Evolutionary conservation across 2,888 invertebrate genomes (phyloP).

Genomic region (Ochropacha duplaris): DNA sequence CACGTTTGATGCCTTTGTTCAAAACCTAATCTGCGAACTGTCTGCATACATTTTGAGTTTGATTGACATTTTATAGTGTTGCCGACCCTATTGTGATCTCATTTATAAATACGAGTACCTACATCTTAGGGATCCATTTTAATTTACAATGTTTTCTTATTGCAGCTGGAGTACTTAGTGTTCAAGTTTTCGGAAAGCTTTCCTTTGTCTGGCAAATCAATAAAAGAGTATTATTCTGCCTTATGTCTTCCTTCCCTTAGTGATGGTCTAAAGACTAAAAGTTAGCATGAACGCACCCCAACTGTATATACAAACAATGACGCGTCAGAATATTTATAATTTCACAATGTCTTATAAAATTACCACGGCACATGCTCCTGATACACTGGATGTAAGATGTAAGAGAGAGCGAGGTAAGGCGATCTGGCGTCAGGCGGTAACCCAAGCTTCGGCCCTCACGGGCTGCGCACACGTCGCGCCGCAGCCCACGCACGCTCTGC

Average conservation of each 20-base stretch:
- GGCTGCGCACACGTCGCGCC: slow-evolving; percentile 57
- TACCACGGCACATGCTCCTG: slow-evolving; percentile 35
- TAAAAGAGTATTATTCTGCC: not conserved
- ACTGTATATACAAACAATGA: slow-evolving; percentile 12
- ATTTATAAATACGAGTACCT: slow-evolving; percentile 17
- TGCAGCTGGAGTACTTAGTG: slow-evolving; percentile 4
- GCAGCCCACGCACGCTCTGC: slow-evolving; percentile 58
- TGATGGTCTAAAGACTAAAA: not conserved
- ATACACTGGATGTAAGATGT: slow-evolving; percentile 10
- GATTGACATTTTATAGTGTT: slow-evolving; percentile 34
- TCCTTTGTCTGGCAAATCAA: not conserved
- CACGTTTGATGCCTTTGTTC: slow-evolving; percentile 18
- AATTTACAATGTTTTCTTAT: slow-evolving; percentile 1
- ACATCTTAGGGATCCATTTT: slow-evolving; percentile 15
- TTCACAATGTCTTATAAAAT: slow-evolving; percentile 43
- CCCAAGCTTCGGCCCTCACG: slow-evolving; percentile 50
- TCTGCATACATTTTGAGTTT: slow-evolving; percentile 36
- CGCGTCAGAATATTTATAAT: slow-evolving; percentile 20
- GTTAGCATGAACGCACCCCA: not conserved
- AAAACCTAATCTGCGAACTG: slow-evolving; percentile 28
- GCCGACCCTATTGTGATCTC: slow-evolving; percentile 18
- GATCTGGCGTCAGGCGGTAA: slow-evolving; percentile 69
- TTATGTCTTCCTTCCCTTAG: not conserved
- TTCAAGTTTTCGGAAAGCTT: not conserved
- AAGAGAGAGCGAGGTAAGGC: slow-evolving; percentile 23